Evolutionary conservation across 2,113 vertebrate genomes (phyloP).

Genomic region (Baryphthengus martii): DNA sequence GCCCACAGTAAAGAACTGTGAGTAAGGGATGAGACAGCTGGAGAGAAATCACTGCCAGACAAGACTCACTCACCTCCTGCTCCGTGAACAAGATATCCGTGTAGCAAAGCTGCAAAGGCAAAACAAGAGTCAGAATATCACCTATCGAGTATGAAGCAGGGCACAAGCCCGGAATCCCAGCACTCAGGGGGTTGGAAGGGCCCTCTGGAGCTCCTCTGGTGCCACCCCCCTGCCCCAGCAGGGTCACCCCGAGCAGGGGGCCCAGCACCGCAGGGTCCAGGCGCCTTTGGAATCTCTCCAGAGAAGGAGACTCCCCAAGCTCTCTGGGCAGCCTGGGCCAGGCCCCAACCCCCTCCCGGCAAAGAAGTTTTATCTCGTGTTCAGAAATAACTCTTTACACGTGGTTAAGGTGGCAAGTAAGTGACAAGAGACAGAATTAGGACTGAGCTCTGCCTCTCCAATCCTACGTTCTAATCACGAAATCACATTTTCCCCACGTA

Average conservation of each 20-base stretch:
- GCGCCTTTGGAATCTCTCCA: not conserved
- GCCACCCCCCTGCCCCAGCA: not conserved
- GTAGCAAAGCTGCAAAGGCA: slow-evolving; percentile 88
- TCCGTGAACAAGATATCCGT: slow-evolving; percentile 98
- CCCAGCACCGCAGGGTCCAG: not conserved
- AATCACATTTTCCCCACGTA: not conserved
- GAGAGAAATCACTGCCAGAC: not conserved
- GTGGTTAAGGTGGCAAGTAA: not conserved
- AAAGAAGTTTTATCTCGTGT: not conserved
- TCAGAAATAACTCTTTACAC: not conserved
- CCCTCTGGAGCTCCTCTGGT: not conserved
- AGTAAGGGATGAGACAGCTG: not conserved
- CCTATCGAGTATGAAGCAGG: not conserved
- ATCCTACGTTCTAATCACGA: not conserved
- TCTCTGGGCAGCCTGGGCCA: not conserved
- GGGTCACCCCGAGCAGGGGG: not conserved
- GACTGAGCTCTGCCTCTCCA: not conserved
- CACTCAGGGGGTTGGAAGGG: not conserved
- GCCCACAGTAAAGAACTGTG: not conserved
- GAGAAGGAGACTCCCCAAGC: not conserved
- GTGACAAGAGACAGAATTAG: not conserved
- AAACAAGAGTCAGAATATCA: not conserved
- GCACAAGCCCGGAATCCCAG: not conserved
- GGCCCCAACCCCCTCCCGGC: not conserved
- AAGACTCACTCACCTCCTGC: slow-evolving; percentile 87